Base-by-base conservation (phyloP, 1,140 invertebrate genomes). In the Lordiphosa mommai region DNA sequence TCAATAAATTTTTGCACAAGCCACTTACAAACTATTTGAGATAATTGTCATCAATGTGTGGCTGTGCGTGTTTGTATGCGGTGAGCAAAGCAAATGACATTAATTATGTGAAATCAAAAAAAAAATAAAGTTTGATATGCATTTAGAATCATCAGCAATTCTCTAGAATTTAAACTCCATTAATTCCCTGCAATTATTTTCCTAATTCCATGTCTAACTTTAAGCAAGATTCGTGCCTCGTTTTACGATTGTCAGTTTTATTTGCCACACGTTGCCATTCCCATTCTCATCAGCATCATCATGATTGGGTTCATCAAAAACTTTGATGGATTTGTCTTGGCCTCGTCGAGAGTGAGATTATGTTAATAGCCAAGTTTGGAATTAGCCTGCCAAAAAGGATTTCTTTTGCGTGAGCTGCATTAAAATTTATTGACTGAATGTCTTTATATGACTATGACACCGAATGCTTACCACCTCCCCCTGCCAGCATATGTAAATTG, bases 1-100 rank as follows among this genome's bases (percentile, higher is more conserved):
- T 74, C 74, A 80, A 80, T 80, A 76, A 82, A 80, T 61, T 55
- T 53, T 46, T 50, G 52, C 49, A 73, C 37, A 60, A 57, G 58
- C 61, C 74, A 76, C 71, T 82, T 76, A 23, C 43, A 73, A 71
- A 60, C 63, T 71, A 67, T 70, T 71, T 47, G 34, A 70, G 65
- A 71, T 65, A 71, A 76, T 82, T 80, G 70, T 80, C 61, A 55
- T 41, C 53, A 68, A 66, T 66, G 14, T 5, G 43, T 43, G 30
- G 20, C 10, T 16, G 30, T 36, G 20, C 17, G 29, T 32, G 37
- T 13, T 20, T 50, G 60, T n/a, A n/a, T n/a, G n/a, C n/a, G n/a
- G n/a, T 20, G 10, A 51, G 48, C 41, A 61, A 46, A 29, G 4
- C 20, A 23, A 34, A 53, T 53, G 16, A 50, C 64, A 80, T 80